Conservation (phyloP, 2,797 vertebrate genomes). For the Luscinia luscinia region DNA sequence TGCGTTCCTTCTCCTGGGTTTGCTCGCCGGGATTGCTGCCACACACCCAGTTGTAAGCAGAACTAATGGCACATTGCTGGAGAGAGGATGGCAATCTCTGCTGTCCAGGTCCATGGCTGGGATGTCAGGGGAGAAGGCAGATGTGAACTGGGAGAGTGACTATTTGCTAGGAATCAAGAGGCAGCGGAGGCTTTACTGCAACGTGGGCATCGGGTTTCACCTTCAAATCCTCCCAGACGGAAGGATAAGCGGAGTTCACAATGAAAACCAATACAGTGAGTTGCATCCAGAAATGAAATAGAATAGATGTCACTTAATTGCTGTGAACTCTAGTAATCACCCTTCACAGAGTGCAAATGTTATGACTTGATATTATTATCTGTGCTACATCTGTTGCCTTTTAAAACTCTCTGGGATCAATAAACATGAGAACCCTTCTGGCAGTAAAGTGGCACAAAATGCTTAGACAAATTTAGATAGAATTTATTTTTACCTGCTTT, state of each 20-base stretch:
- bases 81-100: constrained; percentile 89
- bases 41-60: constrained; percentile 80
- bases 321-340: constrained; percentile 69
- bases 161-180: constrained; percentile 97
- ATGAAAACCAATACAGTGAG: constrained; percentile 98
- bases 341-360: constrained; percentile 62
- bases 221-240: constrained; percentile 93
- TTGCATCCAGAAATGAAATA: constrained; percentile 81
- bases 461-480: constrained; percentile 81
- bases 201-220: constrained; percentile 98
- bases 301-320: constrained; percentile 72
- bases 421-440: constrained; percentile 62
- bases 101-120: constrained; percentile 90
- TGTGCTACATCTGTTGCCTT: constrained; percentile 70
- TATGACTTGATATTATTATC: constrained; percentile 74
- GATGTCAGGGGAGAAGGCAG: constrained; percentile 88
- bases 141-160: constrained; percentile 92
- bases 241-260: constrained; percentile 91
- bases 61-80: constrained; percentile 87
- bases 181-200: constrained; percentile 97
- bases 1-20: constrained; percentile 84
- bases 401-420: constrained; percentile 74
- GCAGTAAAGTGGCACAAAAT: constrained; percentile 79
- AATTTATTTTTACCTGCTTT: constrained; percentile 82
- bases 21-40: constrained; percentile 85